Evolutionary conservation across 2,797 vertebrate genomes (phyloP).

Genomic region (Pseudomugil gertrudae): DNA sequence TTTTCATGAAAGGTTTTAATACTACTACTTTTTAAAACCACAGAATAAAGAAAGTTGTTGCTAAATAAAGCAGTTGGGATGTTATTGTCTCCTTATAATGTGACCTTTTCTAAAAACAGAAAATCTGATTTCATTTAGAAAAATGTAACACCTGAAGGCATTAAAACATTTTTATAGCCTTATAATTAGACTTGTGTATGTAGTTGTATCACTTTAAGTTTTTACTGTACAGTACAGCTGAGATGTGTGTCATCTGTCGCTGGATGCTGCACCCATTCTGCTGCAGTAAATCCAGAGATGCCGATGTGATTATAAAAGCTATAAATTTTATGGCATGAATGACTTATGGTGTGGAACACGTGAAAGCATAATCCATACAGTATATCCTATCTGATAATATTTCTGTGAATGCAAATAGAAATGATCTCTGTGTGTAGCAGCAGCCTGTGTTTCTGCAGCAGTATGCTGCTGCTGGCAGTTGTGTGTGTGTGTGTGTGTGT

Average conservation of each 20-base stretch:
- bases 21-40: no score
- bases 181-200: neutral
- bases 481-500: no score
- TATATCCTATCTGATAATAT: slow-evolving; percentile 9
- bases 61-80: neutral
- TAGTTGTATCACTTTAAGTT: slow-evolving; percentile 1
- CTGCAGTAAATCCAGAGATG: slow-evolving; percentile 72
- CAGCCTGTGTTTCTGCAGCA: slow-evolving; percentile 68
- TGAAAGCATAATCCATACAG: neutral
- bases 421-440: slow-evolving; percentile 43
- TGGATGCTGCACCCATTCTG: slow-evolving; percentile 53
- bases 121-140: neutral
- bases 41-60: neutral
- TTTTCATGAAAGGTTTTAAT: neutral
- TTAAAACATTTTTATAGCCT: neutral
- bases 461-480: slow-evolving; percentile 47
- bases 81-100: neutral
- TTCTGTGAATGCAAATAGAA: neutral
- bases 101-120: neutral
- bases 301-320: slow-evolving; percentile 41
- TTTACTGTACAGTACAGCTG: slow-evolving; percentile 15
- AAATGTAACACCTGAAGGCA: neutral
- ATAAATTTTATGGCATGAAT: slow-evolving; percentile 13
- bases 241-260: slow-evolving; percentile 49
- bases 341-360: slow-evolving; percentile 8